These are phyloP conservation scores for Meliscaeva auricollis DNA, from an alignment of 2,888 invertebrate species.

Conservation along the genomic window DNA sequence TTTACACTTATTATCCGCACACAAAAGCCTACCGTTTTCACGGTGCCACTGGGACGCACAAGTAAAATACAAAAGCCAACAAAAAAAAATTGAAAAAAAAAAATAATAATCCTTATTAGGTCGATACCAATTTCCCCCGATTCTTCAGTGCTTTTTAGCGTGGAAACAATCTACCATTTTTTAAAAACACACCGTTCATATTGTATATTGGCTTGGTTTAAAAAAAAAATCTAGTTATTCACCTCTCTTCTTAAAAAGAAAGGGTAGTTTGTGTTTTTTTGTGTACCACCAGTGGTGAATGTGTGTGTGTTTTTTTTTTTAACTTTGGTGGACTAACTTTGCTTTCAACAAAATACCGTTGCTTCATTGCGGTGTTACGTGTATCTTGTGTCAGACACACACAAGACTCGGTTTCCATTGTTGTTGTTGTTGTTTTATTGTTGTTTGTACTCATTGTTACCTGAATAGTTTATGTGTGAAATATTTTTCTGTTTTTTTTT, in stretches of 20 bases:
- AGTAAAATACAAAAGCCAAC: conserved; percentile 25
- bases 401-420: conserved; percentile 77
- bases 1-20: conserved; percentile 48
- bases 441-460: conserved; percentile 69
- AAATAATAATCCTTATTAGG: conserved; percentile 66
- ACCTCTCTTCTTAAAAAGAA: conserved; percentile 54
- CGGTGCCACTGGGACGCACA: conserved; percentile 73
- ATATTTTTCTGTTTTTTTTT: conserved; percentile 14
- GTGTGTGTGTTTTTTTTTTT: conserved; percentile 21
- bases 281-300: conserved; percentile 59
- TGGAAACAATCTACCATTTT: conserved; percentile 56
- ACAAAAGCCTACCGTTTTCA: conserved; percentile 67
- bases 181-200: conserved; percentile 23
- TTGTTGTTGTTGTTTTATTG: conserved; percentile 66
- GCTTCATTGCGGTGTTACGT: conserved; percentile 84
- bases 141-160: conserved; percentile 50
- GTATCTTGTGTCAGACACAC: conserved; percentile 83
- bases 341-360: conserved; percentile 77
- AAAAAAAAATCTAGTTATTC: conserved; percentile 60
- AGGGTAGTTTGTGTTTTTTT: conserved; percentile 59
- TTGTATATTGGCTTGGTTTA: conserved; percentile 63
- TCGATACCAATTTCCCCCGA: conserved; percentile 62
- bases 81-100: background rate
- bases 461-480: conserved; percentile 69
- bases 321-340: conserved; percentile 51